These are phyloP conservation scores for Botia almorhae DNA, from an alignment of 2,797 vertebrate species.

Conservation along the genomic window DNA sequence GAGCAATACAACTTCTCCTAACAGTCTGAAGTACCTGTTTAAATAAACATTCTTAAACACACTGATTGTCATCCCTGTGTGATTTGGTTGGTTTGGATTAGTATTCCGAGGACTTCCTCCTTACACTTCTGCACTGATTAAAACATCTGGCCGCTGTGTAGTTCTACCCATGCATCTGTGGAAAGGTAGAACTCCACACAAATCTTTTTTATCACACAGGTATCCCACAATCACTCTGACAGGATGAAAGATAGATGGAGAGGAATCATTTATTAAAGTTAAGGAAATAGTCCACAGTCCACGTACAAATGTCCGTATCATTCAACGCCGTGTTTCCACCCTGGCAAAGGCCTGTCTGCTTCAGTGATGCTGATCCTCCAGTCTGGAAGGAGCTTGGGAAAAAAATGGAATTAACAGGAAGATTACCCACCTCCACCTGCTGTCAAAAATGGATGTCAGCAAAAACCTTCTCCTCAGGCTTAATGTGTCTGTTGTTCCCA, in stretches of 20 bases:
- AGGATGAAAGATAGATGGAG: slow-evolving; percentile 43
- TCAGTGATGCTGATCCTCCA: not conserved
- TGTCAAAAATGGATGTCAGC: slow-evolving; percentile 28
- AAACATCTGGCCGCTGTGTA: slow-evolving; percentile 52
- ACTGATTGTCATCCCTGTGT: slow-evolving; percentile 18
- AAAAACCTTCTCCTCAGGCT: slow-evolving; percentile 16
- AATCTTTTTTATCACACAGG: slow-evolving; percentile 57
- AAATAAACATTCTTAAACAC: slow-evolving; percentile 45
- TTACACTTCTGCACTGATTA: slow-evolving; percentile 42
- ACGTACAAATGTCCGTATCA: slow-evolving; percentile 27
- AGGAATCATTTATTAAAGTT: slow-evolving; percentile 63
- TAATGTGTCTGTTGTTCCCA: not conserved
- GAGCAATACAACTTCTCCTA: slow-evolving; percentile 14
- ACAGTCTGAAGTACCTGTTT: slow-evolving; percentile 15
- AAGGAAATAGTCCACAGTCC: slow-evolving; percentile 30
- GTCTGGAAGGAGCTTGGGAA: not conserved
- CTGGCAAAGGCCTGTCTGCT: slow-evolving; percentile 4
- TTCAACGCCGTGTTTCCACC: slow-evolving; percentile 28
- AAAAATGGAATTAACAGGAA: slow-evolving; percentile 24
- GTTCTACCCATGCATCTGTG: slow-evolving; percentile 57
- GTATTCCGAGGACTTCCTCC: slow-evolving; percentile 47
- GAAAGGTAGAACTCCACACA: slow-evolving; percentile 41
- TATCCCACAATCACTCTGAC: slow-evolving; percentile 61
- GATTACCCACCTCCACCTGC: slow-evolving; percentile 38
- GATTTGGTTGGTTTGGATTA: slow-evolving; percentile 48